A percentile compares a stretch with the other conserved stretches of the same genome.
phyloP scores from a whole-genome alignment of 2,888 invertebrate genomes.

The Orgyia antiqua region DNA sequence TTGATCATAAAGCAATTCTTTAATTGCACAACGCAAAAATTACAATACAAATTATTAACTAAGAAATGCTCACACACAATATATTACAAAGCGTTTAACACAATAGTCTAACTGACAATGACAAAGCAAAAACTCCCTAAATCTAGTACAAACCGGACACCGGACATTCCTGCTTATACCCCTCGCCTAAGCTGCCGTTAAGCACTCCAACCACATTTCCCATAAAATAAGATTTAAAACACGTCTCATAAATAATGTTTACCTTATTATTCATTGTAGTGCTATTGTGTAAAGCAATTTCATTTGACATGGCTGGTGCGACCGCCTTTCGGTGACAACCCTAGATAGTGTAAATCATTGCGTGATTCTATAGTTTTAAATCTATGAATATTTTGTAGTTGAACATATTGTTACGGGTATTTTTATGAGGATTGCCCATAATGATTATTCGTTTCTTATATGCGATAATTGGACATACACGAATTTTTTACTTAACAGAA shows the following conservation, averaged over 20 bases:
- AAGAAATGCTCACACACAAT: slow-evolving; percentile 8
- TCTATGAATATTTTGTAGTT: background rate
- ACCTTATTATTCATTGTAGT: slow-evolving; percentile 46
- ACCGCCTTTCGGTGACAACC: slow-evolving; percentile 33
- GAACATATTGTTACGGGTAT: background rate
- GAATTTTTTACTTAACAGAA: too few relatives aligned
- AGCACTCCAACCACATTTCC: slow-evolving; percentile 68
- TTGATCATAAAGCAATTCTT: too few relatives aligned
- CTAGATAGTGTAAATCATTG: slow-evolving; percentile 21
- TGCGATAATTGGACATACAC: slow-evolving; percentile 38
- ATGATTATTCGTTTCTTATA: slow-evolving; percentile 38
- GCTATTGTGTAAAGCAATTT: slow-evolving; percentile 45
- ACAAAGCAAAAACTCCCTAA: slow-evolving; percentile 26
- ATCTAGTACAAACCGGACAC: slow-evolving; percentile 31
- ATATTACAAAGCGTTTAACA: slow-evolving; percentile 10
- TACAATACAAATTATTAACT: slow-evolving; percentile 1
- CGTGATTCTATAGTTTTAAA: slow-evolving; percentile 13
- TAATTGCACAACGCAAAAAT: background rate
- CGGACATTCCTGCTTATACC: slow-evolving; percentile 21
- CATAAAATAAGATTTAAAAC: slow-evolving; percentile 74
- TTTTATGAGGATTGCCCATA: background rate
- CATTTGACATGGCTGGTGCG: slow-evolving; percentile 52
- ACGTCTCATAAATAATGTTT: slow-evolving; percentile 52
- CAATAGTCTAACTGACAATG: slow-evolving; percentile 21
- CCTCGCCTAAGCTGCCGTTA: slow-evolving; percentile 43